phyloP scores from a whole-genome alignment of 2,113 vertebrate genomes.

The Halcyon malimbica region DNA sequence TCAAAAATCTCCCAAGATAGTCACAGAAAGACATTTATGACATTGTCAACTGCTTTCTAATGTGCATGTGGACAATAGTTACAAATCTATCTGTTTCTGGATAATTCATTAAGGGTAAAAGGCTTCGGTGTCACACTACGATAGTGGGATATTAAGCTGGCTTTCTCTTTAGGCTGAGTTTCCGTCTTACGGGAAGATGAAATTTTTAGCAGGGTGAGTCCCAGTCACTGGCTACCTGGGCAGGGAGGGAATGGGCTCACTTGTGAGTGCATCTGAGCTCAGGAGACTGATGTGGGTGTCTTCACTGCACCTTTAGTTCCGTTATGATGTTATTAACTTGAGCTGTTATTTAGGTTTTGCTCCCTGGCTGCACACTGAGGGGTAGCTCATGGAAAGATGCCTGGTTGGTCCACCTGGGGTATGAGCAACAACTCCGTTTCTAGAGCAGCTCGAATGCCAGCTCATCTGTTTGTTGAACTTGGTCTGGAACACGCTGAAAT shows the following conservation, averaged over 20 bases:
- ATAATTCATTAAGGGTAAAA: background rate
- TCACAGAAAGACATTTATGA: background rate
- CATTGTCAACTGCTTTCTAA: background rate
- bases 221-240: background rate
- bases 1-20: background rate
- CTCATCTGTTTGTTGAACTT: background rate
- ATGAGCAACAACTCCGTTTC: background rate
- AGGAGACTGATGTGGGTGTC: background rate
- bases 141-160: background rate
- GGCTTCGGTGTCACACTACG: accelerated
- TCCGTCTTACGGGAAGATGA: background rate
- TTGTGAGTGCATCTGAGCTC: accelerated
- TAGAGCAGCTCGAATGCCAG: background rate
- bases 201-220: background rate
- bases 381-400: background rate
- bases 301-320: background rate
- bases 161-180: background rate
- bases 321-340: accelerated
- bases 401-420: background rate
- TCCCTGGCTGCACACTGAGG: background rate
- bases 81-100: background rate
- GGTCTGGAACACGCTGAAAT: background rate
- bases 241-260: background rate
- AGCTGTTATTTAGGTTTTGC: background rate
- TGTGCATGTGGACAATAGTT: background rate